phyloP scores from a whole-genome alignment of 2,113 vertebrate species.

The Ardeotis arabs region DNA sequence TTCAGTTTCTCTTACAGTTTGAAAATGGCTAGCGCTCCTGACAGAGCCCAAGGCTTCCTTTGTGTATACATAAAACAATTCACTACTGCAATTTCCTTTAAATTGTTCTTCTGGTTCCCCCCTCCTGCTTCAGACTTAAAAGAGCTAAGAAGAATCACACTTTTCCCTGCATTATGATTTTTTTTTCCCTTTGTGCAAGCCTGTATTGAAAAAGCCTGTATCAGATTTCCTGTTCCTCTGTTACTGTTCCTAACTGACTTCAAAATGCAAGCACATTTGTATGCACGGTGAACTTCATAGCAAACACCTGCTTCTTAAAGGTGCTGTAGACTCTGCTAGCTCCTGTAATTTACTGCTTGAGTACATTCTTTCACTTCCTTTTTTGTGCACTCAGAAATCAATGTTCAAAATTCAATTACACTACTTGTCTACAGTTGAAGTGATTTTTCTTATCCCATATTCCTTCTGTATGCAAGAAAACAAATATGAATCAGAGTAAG shows the following conservation, averaged over 20 bases:
- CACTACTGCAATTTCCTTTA: not conserved
- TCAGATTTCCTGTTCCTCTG: not conserved
- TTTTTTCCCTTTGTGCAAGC: not conserved
- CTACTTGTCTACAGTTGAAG: not conserved
- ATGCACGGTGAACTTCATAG: not conserved
- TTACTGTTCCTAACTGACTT: not conserved
- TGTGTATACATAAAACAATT: not conserved
- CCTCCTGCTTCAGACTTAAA: not conserved
- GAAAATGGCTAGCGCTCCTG: not conserved
- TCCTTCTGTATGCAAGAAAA: not conserved
- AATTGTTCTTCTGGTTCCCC: not conserved
- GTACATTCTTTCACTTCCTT: not conserved
- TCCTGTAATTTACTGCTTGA: not conserved
- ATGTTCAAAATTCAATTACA: conserved; percentile 8
- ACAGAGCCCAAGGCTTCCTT: not conserved
- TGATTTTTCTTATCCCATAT: not conserved
- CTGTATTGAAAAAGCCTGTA: not conserved
- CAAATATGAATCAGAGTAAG: not conserved
- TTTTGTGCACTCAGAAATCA: not conserved
- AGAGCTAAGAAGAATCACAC: not conserved
- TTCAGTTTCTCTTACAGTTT: not conserved
- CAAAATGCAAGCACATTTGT: not conserved
- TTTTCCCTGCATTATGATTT: not conserved
- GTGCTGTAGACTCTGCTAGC: not conserved
- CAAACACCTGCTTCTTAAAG: conserved; percentile 13